Conservation (phyloP, 2,797 vertebrate genomes). For the Poliocrania exsul region DNA sequence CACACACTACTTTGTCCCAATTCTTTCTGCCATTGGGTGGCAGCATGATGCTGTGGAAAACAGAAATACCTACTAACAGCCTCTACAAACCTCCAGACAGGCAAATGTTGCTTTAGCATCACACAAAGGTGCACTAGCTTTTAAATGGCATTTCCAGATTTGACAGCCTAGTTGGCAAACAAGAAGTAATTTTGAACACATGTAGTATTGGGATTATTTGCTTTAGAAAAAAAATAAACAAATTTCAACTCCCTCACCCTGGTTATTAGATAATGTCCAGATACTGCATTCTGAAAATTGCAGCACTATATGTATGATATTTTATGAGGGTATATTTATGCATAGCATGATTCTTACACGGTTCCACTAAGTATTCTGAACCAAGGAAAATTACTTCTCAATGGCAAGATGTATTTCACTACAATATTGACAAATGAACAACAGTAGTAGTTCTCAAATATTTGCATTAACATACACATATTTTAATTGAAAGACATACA, state of each 20-base stretch:
- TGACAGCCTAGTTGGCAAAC: not conserved
- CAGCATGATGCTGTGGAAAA: constrained; percentile 56
- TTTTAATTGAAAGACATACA: not conserved
- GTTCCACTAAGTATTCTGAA: not conserved
- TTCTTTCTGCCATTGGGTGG: constrained; percentile 58
- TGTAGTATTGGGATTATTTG: not conserved
- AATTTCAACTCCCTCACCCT: not conserved
- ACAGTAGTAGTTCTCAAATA: not conserved
- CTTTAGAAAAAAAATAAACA: not conserved
- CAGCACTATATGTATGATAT: not conserved
- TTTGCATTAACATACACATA: not conserved
- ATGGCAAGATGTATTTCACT: not conserved
- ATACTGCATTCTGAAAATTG: not conserved
- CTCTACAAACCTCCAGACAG: too few species aligned
- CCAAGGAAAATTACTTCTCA: not conserved
- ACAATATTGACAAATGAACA: not conserved
- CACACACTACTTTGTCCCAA: not conserved
- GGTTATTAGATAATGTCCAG: not conserved
- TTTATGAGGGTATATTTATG: not conserved
- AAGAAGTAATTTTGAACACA: not conserved
- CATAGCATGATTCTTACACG: not conserved
- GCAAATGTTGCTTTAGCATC: not conserved
- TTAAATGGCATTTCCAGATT: not conserved
- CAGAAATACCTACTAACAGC: not conserved
- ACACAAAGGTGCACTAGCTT: not conserved